Conservation (phyloP, 2,113 vertebrate species). For the Ibidorhyncha struthersii region DNA sequence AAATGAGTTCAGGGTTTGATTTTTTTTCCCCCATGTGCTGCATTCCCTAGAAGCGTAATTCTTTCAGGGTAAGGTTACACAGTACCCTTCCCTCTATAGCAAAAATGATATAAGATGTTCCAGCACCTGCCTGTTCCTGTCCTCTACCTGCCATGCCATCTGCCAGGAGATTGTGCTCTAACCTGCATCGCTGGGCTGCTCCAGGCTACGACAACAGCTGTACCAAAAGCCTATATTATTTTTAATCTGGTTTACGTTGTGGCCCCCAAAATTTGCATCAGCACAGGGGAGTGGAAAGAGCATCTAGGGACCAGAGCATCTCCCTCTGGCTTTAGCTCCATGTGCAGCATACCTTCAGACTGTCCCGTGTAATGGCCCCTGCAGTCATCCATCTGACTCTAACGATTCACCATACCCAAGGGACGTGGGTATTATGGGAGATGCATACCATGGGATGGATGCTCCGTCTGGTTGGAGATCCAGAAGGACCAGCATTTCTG, state of each 20-base stretch:
- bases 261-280: not conserved
- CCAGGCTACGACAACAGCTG: not conserved
- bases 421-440: not conserved
- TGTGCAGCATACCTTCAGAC: not conserved
- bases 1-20: not conserved
- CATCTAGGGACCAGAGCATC: not conserved
- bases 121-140: not conserved
- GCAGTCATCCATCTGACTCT: not conserved
- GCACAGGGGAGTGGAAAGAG: not conserved
- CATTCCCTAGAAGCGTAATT: not conserved
- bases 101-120: not conserved
- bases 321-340: not conserved
- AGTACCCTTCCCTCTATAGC: not conserved
- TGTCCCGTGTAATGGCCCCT: not conserved
- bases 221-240: not conserved
- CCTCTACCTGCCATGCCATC: rapidly evolving
- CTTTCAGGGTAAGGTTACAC: not conserved
- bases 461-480: not conserved
- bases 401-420: not conserved
- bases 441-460: not conserved
- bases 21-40: not conserved
- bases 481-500: not conserved
- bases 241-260: not conserved
- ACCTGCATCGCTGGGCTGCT: not conserved
- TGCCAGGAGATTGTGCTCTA: rapidly evolving